These are phyloP conservation scores for Aplysina aerophoba DNA, from an alignment of 37 sponge, comb jelly and placozoan genomes.

Conservation along the genomic window DNA sequence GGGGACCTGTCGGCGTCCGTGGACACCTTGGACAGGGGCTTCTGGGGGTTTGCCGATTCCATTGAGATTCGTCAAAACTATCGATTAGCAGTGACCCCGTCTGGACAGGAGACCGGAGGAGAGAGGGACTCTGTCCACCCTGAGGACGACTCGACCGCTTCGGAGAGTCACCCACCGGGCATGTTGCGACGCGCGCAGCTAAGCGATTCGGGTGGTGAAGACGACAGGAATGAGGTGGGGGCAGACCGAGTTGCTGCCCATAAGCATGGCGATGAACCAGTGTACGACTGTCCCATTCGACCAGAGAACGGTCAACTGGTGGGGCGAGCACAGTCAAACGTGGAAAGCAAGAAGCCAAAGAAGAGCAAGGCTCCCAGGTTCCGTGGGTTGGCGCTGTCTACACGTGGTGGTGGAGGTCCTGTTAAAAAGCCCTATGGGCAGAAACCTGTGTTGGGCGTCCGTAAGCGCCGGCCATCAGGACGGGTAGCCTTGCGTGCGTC, in stretches of 20 bases:
- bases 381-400: not conserved
- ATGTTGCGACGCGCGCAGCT: not conserved
- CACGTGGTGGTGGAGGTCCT: not conserved
- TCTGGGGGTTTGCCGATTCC: slow-evolving; percentile 20
- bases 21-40: slow-evolving; percentile 9
- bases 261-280: not conserved
- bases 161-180: not conserved
- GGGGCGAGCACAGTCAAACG: not conserved
- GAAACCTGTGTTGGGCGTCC: not conserved
- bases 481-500: slow-evolving; percentile 23
- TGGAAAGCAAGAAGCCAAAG: slow-evolving; percentile 2
- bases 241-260: not conserved
- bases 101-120: not conserved
- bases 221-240: not conserved
- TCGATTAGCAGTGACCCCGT: no score
- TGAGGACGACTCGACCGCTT: slow-evolving; percentile 23
- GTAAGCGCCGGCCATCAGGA: slow-evolving; percentile 60
- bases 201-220: slow-evolving; percentile 2
- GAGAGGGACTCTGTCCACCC: slow-evolving; percentile 25
- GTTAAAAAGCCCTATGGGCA: not conserved
- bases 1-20: not conserved
- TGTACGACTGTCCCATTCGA: not conserved
- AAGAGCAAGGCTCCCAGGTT: slow-evolving; percentile 1
- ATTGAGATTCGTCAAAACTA: not conserved
- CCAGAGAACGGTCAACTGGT: not conserved